Percentiles rank a stretch among this genome's conserved stretches.
Conservation (phyloP, 1,140 invertebrate genomes). For the Venturia canescens region DNA sequence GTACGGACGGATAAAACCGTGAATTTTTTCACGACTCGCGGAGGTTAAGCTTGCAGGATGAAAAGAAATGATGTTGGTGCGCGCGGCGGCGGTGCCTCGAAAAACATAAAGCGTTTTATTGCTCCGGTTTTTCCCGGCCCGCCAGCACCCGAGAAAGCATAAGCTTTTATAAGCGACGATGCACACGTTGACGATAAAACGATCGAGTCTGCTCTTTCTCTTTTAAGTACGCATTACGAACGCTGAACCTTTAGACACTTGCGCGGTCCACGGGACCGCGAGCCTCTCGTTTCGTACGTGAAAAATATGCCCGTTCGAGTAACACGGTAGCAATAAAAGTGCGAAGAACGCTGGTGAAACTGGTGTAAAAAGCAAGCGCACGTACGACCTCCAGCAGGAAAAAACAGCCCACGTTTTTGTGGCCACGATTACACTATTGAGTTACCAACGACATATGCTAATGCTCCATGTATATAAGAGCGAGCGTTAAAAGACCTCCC, state of each 20-base stretch:
- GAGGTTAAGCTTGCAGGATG: background rate
- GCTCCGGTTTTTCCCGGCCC: slow-evolving; percentile 4
- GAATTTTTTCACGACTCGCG: background rate
- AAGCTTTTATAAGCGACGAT: background rate
- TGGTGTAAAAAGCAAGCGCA: background rate
- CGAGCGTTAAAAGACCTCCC: background rate
- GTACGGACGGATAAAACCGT: background rate
- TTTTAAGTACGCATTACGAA: background rate
- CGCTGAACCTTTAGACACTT: background rate
- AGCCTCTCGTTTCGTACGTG: background rate
- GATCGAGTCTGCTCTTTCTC: background rate
- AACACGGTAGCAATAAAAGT: background rate
- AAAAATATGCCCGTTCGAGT: slow-evolving; percentile 8
- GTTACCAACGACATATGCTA: background rate
- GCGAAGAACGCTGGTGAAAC: slow-evolving; percentile 2
- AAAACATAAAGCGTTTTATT: slow-evolving; percentile 24
- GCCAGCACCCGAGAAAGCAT: background rate
- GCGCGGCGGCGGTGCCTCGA: slow-evolving; percentile 1
- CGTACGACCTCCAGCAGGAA: background rate
- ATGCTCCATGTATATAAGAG: background rate
- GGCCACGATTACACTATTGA: background rate
- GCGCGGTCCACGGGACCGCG: background rate
- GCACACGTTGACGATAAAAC: background rate
- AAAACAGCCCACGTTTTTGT: background rate
- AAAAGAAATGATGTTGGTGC: background rate